A percentile compares a stretch with the other conserved stretches of the same genome.
phyloP scores from a whole-genome alignment of 2,113 vertebrate species.

The Reinhardtius hippoglossoides region DNA sequence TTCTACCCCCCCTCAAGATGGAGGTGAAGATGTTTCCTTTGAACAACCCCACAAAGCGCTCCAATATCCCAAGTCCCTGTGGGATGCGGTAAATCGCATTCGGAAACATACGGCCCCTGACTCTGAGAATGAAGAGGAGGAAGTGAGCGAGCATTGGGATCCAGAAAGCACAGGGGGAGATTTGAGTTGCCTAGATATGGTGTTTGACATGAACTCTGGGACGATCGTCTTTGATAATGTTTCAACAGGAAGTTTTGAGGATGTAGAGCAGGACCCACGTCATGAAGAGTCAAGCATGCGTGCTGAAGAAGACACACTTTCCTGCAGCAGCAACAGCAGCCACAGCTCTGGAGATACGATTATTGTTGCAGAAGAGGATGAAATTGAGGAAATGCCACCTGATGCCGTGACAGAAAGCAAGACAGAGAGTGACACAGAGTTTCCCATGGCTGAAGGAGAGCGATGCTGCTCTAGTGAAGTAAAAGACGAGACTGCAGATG shows the following conservation, averaged over 20 bases:
- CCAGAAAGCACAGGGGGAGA: constrained; percentile 47
- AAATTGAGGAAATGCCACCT: constrained; percentile 11
- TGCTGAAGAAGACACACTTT: constrained; percentile 64
- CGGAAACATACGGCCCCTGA: constrained; percentile 93
- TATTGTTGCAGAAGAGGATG: constrained; percentile 62
- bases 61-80: constrained; percentile 82
- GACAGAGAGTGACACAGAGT: background rate
- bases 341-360: constrained; percentile 78
- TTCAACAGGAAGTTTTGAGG: constrained; percentile 8
- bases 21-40: constrained; percentile 1
- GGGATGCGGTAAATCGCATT: constrained; percentile 90
- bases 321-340: constrained; percentile 85
- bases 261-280: constrained; percentile 6
- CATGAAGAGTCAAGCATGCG: background rate
- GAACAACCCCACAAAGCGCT: constrained; percentile 25
- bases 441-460: constrained; percentile 10
- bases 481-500: constrained; percentile 19
- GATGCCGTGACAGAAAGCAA: constrained; percentile 26
- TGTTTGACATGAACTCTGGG: background rate
- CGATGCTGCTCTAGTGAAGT: constrained; percentile 7
- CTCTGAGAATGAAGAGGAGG: constrained; percentile 91
- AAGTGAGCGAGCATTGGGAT: constrained; percentile 71
- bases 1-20: constrained; percentile 7
- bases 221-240: constrained; percentile 9
- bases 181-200: background rate